Conservation (phyloP, 2,888 invertebrate genomes). For the Hypsopygia costalis region DNA sequence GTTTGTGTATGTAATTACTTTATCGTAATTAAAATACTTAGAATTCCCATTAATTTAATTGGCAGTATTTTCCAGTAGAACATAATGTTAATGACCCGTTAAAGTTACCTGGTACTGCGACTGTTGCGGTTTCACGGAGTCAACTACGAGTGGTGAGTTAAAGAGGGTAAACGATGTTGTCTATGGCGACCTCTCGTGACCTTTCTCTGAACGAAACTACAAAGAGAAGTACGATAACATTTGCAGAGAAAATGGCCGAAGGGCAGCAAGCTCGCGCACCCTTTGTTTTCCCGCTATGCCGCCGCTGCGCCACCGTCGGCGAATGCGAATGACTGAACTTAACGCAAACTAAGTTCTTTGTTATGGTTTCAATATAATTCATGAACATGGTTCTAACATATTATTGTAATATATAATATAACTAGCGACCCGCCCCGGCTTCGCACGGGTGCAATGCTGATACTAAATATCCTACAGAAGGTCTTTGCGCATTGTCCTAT, state of each 20-base stretch:
- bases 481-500: too few species aligned
- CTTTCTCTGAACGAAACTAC: slow-evolving; percentile 57
- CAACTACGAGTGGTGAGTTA: slow-evolving; percentile 47
- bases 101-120: slow-evolving; percentile 50
- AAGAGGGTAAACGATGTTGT: slow-evolving; percentile 60
- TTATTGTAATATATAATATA: too few species aligned
- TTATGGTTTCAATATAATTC: slow-evolving; percentile 18
- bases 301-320: slow-evolving; percentile 34
- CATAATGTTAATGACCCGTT: slow-evolving; percentile 64
- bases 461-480: too few species aligned
- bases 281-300: slow-evolving; percentile 63
- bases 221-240: slow-evolving; percentile 59
- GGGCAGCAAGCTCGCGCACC: slow-evolving; percentile 48
- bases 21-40: slow-evolving; percentile 28
- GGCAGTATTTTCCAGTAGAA: slow-evolving; percentile 43
- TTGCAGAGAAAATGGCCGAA: slow-evolving; percentile 67
- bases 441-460: too few species aligned
- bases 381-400: too few species aligned
- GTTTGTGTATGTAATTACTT: slow-evolving; percentile 20
- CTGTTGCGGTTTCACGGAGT: slow-evolving; percentile 55
- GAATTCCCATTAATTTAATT: slow-evolving; percentile 41
- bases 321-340: slow-evolving; percentile 24
- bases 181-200: slow-evolving; percentile 56
- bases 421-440: too few species aligned
- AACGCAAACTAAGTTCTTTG: slow-evolving; percentile 36